These are phyloP conservation scores for Odontomyia ornata DNA, from an alignment of 2,888 invertebrate species.

Conservation along the genomic window DNA sequence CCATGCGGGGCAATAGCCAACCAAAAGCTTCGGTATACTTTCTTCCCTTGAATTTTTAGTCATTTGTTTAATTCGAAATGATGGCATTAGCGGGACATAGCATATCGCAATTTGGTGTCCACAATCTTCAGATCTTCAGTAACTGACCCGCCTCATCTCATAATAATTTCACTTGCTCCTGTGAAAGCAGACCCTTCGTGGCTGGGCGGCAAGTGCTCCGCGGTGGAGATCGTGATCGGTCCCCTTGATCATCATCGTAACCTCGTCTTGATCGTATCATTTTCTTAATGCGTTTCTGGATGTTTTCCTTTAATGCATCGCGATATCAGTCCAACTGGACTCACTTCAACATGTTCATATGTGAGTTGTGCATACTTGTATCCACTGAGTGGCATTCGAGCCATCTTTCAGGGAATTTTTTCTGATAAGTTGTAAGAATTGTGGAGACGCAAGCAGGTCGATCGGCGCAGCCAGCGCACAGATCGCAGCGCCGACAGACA, in stretches of 20 bases:
- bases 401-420: background rate
- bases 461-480: background rate
- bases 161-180: no score
- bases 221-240: background rate
- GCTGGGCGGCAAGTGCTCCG: background rate
- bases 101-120: background rate
- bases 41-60: background rate
- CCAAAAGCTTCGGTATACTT: no score
- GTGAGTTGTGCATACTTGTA: background rate
- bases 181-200: background rate
- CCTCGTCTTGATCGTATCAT: conserved; percentile 29
- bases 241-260: conserved; percentile 25
- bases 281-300: conserved; percentile 36
- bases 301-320: conserved; percentile 29
- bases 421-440: conserved; percentile 17
- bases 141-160: no score
- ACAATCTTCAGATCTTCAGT: background rate
- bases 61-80: background rate
- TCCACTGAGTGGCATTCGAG: background rate
- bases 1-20: no score
- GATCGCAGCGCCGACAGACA: background rate
- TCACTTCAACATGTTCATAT: background rate
- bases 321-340: background rate
- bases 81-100: background rate
- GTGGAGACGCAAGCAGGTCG: background rate